Evolutionary conservation across 2,113 vertebrate species (phyloP), one percentile per base, ranked within the genome.

Genomic region (Peromyscus polionotus): DNA sequence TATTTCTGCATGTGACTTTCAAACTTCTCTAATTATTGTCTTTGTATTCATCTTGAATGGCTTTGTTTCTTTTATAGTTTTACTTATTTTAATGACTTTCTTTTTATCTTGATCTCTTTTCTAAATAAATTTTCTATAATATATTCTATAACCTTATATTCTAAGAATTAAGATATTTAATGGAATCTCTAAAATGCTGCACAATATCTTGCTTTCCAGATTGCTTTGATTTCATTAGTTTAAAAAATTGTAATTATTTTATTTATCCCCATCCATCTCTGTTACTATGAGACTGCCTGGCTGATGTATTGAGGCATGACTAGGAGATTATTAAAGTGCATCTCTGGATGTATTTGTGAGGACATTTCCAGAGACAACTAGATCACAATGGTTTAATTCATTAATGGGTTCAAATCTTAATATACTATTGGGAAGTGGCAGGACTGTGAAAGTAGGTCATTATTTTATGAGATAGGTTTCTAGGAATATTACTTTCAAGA

Each of bases 41-140:
- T 95, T 88, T 81, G 65, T 0, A 51, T 4, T 80, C n/a, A 9
- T 0, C 3, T 57, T 85, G 48, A 85, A 59, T 42, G 20, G 73
- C 84, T 76, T 81, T 93, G 12, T 97, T 26, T 36, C 63, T 88
- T 95, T 88, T 93, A 63, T 26, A 31, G 73, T 31, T 92, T 85
- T 68, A 59, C 28, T 26, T 84, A n/a, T 94, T 17, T 88, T 88
- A 86, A 39, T 91, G 61, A 33, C 1, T 80, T 4, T 89, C 57
- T 8, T 91, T 42, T 91, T 45, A 42, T 63, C 39, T 84, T 94
- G 26, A 45, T 48, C 4, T 75, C 4, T 85, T 48, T 84, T 9
- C 39, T 88, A 84, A 73, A 68, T 17, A 48, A 45, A 36, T 84
- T 96, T 94, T 88, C 16, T 95, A 63, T 4, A 93, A 7, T 51